Evolutionary conservation across 2,888 invertebrate species (phyloP), one percentile per base, ranked within the genome.

Genomic region (Augochlorella aurata): DNA sequence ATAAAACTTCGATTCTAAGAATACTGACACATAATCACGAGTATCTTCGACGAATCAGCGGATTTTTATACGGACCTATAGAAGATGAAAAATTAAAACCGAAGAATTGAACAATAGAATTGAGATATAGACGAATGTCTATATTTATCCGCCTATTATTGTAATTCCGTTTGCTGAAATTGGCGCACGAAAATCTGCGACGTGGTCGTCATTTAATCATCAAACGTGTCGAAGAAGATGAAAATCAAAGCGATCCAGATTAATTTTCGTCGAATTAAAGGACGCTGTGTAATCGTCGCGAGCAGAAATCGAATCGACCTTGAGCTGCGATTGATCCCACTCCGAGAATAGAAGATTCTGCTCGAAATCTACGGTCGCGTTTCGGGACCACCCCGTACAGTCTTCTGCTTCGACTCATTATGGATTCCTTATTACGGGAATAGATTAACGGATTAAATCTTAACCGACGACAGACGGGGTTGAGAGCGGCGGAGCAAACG

Each of bases 391-490:
- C 78, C 74, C 69, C 67, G 68, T 85, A 84, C 86, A 87, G 81
- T 83, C 83, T 85, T 85, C 85, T 76, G 87, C 87, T 78, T 82
- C 85, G 88, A 89, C 90, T 90, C 90, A 89, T 90, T 90, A 90
- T 89, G 90, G 90, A 89, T 89, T 90, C 89, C 90, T 90, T 88
- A 90, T 90, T 90, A 89, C 87, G 85, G 86, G 89, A 86, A 90
- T 90, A 90, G 90, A 90, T 90, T 89, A 90, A 87, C 88, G 90
- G 90, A 90, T 90, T 89, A 90, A 90, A 90, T 90, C 87, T 90
- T 88, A 86, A 87, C 85, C 85, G 82, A 74, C 79, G 86, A 81
- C 86, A 81, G 83, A 77, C 61, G 45, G 68, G 65, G 80, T 72
- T 73, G 65, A 66, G 29, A n/a, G 24, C 63, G 52, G 8, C 14